Base-by-base conservation (phyloP, 2,797 vertebrate species). In the Gymnothorax reevesii region DNA sequence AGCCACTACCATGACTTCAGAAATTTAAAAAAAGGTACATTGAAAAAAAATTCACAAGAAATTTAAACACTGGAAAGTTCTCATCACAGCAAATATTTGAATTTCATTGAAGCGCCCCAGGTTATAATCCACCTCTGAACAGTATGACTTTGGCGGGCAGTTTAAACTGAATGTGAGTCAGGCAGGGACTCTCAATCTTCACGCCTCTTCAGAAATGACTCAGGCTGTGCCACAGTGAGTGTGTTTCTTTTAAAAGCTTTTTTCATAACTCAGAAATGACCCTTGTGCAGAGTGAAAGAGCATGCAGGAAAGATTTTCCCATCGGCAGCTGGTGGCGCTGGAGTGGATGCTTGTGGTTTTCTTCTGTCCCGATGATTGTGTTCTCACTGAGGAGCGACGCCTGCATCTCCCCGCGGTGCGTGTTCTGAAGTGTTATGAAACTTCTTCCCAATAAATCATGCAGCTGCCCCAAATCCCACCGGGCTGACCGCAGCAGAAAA, bases 381-480 rank as follows among this genome's bases (percentile, higher is more conserved):
- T 22, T 22, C 20, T n/a, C 12, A 8, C 15, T 33, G 82, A 59
- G 7, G 57, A 59, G 82, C n/a, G n/a, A 55, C 8, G 77, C 57
- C 55, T 17, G n/a, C 4, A 4, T 13, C 42, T 33, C 80, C 57
- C 57, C 57, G 33, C 57, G 10, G 77, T 22, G n/a, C 49, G 9
- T 4, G 49, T 55, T 20, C 0, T 49, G 12, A 27, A 13, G 17
- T 6, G 4, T 49, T 77, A 77, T 20, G 42, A 52, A 77, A 52
- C 42, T 13, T 17, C 49, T 80, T n/a, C 77, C 77, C 77, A 88
- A 83, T 22, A 89, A 89, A 89, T 86, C 87, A 57, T 87, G 80
- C 87, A 89, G 82, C 86, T 88, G 83, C 33, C 84, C 54, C 69
- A 89, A 92, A 89, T 85, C 89, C 88, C 73, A 69, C 87, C 89